Conservation (phyloP, 2,113 vertebrate species). For the Mormyrus iriodes region DNA sequence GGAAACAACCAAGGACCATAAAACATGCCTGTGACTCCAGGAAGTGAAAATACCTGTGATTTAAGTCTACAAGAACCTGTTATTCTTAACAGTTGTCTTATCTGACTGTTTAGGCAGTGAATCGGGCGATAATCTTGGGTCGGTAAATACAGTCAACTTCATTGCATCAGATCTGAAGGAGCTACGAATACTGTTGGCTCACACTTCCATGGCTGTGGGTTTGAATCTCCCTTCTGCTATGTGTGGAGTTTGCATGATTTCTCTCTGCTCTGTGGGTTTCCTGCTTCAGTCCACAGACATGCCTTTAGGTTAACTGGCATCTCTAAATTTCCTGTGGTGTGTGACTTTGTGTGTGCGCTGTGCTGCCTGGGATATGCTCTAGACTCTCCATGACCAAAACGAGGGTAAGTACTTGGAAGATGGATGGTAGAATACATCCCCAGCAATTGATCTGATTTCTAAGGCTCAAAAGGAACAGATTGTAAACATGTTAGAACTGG, state of each 20-base stretch:
- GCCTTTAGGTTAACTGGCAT: not conserved
- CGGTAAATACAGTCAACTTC: not conserved
- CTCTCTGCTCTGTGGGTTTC: not conserved
- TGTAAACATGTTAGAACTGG: not conserved
- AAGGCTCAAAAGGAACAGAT: not conserved
- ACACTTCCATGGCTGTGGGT: not conserved
- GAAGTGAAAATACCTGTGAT: not conserved
- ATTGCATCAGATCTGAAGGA: not conserved
- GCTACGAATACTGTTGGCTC: not conserved
- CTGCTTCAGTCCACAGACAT: not conserved
- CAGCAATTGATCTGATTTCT: not conserved
- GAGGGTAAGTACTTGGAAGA: not conserved
- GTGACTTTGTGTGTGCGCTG: not conserved
- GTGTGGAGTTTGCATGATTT: not conserved
- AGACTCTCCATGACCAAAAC: not conserved
- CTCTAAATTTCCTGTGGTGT: not conserved
- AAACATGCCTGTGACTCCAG: not conserved
- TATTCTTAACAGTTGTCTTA: not conserved
- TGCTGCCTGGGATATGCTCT: not conserved
- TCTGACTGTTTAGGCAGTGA: not conserved
- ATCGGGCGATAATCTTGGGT: not conserved
- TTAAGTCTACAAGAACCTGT: not conserved
- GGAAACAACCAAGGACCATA: not conserved
- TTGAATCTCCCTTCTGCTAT: not conserved
- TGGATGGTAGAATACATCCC: not conserved